Conservation (phyloP, 2,797 vertebrate genomes). For the Paratrypauchen microcephalus region DNA sequence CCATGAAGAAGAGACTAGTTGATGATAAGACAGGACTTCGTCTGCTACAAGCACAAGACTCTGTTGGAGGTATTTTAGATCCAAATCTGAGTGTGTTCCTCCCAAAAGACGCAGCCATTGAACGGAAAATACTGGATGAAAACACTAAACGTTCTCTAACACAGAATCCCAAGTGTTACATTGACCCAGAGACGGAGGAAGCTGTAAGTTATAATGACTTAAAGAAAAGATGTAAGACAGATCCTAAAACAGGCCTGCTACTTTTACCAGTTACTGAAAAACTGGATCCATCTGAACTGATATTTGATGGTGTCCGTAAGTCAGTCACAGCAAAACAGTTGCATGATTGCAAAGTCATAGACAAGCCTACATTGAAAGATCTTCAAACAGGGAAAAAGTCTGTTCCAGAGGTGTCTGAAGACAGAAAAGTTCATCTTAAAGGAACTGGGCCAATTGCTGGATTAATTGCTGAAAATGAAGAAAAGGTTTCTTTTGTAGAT, state of each 20-base stretch:
- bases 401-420: slow-evolving; percentile 10
- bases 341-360: not conserved
- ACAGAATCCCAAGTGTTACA: slow-evolving; percentile 83
- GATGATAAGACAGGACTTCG: slow-evolving; percentile 83
- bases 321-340: slow-evolving; percentile 72
- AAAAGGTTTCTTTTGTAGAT: too few species aligned
- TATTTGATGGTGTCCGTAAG: slow-evolving; percentile 60
- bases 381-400: slow-evolving; percentile 20
- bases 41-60: slow-evolving; percentile 90
- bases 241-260: slow-evolving; percentile 85
- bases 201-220: slow-evolving; percentile 84
- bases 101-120: slow-evolving; percentile 84
- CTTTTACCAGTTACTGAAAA: slow-evolving; percentile 87
- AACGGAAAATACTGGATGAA: slow-evolving; percentile 85
- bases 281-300: slow-evolving; percentile 28
- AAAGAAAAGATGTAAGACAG: slow-evolving; percentile 86
- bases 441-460: slow-evolving; percentile 82
- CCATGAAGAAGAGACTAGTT: slow-evolving; percentile 89
- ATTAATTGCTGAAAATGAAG: too few species aligned
- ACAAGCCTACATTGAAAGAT: slow-evolving; percentile 15
- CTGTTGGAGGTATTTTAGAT: slow-evolving; percentile 91
- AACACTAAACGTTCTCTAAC: slow-evolving; percentile 83
- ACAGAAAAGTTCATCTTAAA: slow-evolving; percentile 72
- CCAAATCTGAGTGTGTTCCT: slow-evolving; percentile 88
- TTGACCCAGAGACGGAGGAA: slow-evolving; percentile 86